Evolutionary conservation across 2,113 vertebrate genomes (phyloP).

Genomic region (Natator depressus): DNA sequence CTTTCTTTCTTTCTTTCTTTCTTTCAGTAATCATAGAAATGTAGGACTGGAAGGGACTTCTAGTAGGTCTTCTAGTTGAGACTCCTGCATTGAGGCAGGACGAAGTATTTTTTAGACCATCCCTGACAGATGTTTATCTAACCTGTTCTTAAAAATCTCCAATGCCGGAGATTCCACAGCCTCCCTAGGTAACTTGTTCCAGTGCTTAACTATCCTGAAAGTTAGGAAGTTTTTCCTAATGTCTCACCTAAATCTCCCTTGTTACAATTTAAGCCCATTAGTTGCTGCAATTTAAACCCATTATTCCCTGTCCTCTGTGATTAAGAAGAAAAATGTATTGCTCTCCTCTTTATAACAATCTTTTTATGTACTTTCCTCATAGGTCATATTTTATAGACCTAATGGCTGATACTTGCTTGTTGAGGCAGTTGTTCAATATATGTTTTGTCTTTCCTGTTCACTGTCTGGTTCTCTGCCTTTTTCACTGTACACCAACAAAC

Average conservation of each 20-base stretch:
- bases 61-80: not conserved
- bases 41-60: not conserved
- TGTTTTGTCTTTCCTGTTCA: fast-evolving
- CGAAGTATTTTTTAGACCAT: not conserved
- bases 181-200: not conserved
- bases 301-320: not conserved
- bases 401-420: not conserved
- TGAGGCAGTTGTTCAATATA: fast-evolving
- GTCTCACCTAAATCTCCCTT: not conserved
- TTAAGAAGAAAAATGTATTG: not conserved
- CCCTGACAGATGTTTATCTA: not conserved
- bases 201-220: not conserved
- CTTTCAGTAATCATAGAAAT: not conserved
- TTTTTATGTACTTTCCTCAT: not conserved
- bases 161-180: not conserved
- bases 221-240: not conserved
- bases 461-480: not conserved
- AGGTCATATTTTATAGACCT: not conserved
- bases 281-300: not conserved
- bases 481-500: fast-evolving
- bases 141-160: not conserved
- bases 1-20: not conserved
- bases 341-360: not conserved
- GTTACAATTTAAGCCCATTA: not conserved
- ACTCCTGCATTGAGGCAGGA: not conserved